Conservation (phyloP, 2,113 vertebrate genomes). For the Reinhardtius hippoglossoides region DNA sequence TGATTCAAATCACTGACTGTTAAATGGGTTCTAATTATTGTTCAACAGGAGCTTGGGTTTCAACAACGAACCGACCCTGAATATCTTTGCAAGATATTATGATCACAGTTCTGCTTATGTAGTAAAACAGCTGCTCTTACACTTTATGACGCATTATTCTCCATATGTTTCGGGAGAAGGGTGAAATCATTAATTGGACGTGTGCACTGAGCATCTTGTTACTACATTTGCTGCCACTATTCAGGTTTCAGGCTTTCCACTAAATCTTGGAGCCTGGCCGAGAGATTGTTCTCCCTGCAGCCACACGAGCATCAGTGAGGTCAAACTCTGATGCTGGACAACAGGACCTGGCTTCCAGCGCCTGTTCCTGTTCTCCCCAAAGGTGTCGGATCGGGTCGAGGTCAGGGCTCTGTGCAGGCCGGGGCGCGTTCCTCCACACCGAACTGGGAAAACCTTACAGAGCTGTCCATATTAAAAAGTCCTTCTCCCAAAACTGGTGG, state of each 20-base stretch:
- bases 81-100: too few species aligned
- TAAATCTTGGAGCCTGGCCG: neutral
- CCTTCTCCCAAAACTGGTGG: neutral
- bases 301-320: neutral
- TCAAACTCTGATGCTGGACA: neutral
- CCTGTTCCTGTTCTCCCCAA: neutral
- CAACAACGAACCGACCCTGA: too few species aligned
- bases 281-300: neutral
- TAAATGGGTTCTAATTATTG: too few species aligned
- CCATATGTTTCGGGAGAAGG: neutral
- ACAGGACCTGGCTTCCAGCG: neutral
- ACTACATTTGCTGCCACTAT: neutral
- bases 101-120: constrained; percentile 41
- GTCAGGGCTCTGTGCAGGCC: too few species aligned
- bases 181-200: neutral
- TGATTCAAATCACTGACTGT: neutral
- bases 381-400: too few species aligned
- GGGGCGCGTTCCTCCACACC: too few species aligned
- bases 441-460: neutral
- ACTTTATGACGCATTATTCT: neutral
- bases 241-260: neutral
- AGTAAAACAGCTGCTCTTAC: neutral
- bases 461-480: neutral
- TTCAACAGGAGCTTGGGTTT: too few species aligned
- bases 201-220: neutral